Evolutionary conservation across 2,888 invertebrate species (phyloP), one percentile per base, ranked within the genome.

Genomic region (Xestia sexstrigata): DNA sequence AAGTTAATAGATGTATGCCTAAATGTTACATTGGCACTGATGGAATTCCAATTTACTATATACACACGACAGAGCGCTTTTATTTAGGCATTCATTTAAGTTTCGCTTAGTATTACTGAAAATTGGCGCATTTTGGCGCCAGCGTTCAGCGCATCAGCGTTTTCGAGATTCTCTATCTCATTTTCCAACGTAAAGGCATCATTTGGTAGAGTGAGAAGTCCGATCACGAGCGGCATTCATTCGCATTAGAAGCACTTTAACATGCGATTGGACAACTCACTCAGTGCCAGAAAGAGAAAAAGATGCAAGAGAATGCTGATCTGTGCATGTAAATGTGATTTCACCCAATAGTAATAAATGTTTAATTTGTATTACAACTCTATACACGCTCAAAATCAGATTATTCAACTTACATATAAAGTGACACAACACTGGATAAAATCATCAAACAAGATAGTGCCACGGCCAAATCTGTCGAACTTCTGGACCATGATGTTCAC

Each of bases 351-450:
- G 13, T 15, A 63, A 23, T n/a, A 39, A 13, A 39, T 13, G 63
- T 39, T 1, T 23, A 5, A 35, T 35, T 35, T 35, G 2, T 39
- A 63, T 2, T n/a, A n/a, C 13, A 63, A 23, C 13, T 17, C 17
- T 17, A 20, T 26, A 26, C 17, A 17, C 11, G 55, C n/a, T 35
- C 62, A 62, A 62, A 62, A 39, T 35, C 20, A 35, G n/a, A 47
- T 20, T 17, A 15, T 39, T 26, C 13, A 92, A 97, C 98, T 98
- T 97, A 99, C 99, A 97, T 99, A 98, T 91, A 99, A 96, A 74
- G 98, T 98, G 83, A 99, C 98, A 93, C 99, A 99, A 93, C 99
- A 99, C 93, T 99, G 99, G 88, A 99, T 99, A 93, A 99, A 99
- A 94, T 99, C 99, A 96, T 99, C 99, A 95, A 99, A 99, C 74